phyloP scores from a whole-genome alignment of 2,888 invertebrate species.

The Metopia argyrocephala region DNA sequence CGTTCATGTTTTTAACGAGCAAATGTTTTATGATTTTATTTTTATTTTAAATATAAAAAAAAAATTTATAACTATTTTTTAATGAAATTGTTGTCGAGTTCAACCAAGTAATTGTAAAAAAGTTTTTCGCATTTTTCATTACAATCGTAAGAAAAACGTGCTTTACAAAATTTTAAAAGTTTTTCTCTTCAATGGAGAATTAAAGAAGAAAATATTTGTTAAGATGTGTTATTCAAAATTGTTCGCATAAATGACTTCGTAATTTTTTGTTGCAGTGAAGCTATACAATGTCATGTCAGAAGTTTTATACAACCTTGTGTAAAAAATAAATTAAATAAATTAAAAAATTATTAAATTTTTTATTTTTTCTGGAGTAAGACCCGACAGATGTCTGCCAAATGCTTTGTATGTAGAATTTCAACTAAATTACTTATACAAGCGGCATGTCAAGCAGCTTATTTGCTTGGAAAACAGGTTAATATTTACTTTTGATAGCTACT shows the following conservation, averaged over 20 bases:
- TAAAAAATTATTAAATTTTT: no score
- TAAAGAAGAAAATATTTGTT: background rate
- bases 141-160: slow-evolving; percentile 7
- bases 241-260: background rate
- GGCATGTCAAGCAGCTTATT: no score
- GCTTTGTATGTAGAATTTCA: no score
- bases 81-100: background rate
- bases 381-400: no score
- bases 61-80: background rate
- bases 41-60: background rate
- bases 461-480: no score
- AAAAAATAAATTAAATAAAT: no score
- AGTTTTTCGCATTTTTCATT: slow-evolving; percentile 37
- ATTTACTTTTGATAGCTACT: no score
- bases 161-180: background rate
- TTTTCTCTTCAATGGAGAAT: background rate
- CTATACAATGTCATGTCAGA: no score
- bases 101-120: background rate
- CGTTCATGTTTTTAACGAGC: slow-evolving; percentile 27
- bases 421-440: no score
- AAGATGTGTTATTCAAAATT: slow-evolving; percentile 19
- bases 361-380: no score
- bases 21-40: slow-evolving; percentile 21
- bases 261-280: no score
- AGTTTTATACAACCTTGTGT: no score